Conservation (phyloP, 2,888 invertebrate species). For the Chymomyza fuscimana region DNA sequence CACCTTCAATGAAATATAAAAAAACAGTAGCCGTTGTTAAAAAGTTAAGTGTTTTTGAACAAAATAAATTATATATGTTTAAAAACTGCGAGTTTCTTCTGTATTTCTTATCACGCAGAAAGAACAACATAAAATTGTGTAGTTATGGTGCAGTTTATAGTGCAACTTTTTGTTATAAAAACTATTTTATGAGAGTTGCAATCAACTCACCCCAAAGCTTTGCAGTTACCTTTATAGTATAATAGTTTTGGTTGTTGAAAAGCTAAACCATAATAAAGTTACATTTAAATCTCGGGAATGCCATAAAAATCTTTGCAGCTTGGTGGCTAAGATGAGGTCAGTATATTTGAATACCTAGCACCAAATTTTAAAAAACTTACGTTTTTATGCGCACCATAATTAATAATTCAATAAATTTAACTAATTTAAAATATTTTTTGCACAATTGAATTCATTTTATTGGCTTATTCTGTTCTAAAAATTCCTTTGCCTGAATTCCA, state of each 20-base stretch:
- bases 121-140: background rate
- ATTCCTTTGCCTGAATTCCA: constrained; percentile 41
- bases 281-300: background rate
- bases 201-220: constrained; percentile 57
- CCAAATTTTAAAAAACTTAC: too few species aligned
- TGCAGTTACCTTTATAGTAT: constrained; percentile 3
- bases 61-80: background rate
- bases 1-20: too few species aligned
- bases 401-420: too few species aligned
- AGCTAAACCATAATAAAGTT: constrained; percentile 44
- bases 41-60: too few species aligned
- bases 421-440: too few species aligned
- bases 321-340: constrained; percentile 10
- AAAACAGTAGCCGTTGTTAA: too few species aligned
- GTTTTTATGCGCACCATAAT: too few species aligned
- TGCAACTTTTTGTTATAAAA: constrained; percentile 53
- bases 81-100: background rate
- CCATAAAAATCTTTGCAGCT: constrained; percentile 52
- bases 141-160: constrained; percentile 59
- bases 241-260: constrained; percentile 25
- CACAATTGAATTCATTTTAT: too few species aligned
- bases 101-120: background rate
- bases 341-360: too few species aligned
- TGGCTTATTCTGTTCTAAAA: constrained; percentile 15
- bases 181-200: constrained; percentile 47